Conservation (phyloP, 2,797 vertebrate species). For the Cottoperca gobio region DNA sequence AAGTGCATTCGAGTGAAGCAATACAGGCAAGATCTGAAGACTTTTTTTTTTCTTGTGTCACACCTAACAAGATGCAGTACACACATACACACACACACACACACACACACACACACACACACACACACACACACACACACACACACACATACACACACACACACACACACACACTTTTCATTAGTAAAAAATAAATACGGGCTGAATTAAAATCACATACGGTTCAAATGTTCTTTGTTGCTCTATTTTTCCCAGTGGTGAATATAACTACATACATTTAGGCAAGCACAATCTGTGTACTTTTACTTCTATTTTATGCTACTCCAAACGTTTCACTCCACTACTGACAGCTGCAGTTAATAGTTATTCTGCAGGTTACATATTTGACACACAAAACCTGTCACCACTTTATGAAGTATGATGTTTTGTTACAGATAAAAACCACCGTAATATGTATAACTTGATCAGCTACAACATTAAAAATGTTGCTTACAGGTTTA, state of each 20-base stretch:
- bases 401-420: background rate
- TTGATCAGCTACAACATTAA: background rate
- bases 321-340: background rate
- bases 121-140: background rate
- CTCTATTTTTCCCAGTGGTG: background rate
- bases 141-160: conserved; percentile 11
- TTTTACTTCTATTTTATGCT: background rate
- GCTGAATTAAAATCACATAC: conserved; percentile 36
- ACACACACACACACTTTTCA: background rate
- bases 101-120: conserved; percentile 12
- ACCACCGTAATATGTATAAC: background rate
- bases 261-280: background rate
- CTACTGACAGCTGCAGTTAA: background rate
- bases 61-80: no score
- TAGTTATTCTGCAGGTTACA: background rate
- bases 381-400: background rate
- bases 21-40: no score
- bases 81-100: background rate
- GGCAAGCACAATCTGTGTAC: background rate
- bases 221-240: conserved; percentile 28
- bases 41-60: no score
- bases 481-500: background rate
- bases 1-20: no score
- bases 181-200: conserved; percentile 15
- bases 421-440: background rate